A percentile compares a stretch with the other conserved stretches of the same genome.
Conservation (phyloP, 2,113 vertebrate genomes). For the Sinocyclocheilus grahami region DNA sequence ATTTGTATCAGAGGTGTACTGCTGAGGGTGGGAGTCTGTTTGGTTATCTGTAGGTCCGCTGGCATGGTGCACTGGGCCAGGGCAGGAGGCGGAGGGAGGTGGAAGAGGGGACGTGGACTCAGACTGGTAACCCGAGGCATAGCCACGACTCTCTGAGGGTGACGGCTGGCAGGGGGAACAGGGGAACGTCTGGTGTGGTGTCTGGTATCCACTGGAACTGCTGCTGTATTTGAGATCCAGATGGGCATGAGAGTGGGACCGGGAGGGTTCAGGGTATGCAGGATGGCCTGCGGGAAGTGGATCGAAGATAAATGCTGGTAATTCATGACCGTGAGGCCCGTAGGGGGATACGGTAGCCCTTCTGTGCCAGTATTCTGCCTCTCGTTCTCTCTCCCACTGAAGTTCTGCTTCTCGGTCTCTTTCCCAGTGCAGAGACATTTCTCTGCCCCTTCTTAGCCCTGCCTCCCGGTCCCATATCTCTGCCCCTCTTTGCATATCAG, state of each 20-base stretch:
- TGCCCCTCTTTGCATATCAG: slow-evolving; percentile 63
- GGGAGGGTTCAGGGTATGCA: slow-evolving; percentile 72
- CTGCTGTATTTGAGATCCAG: slow-evolving; percentile 83
- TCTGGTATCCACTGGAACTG: slow-evolving; percentile 78
- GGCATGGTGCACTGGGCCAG: slow-evolving; percentile 63
- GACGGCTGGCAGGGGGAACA: slow-evolving; percentile 78
- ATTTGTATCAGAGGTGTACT: slow-evolving; percentile 52
- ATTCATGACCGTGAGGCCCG: slow-evolving; percentile 71
- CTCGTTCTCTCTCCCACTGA: slow-evolving; percentile 77
- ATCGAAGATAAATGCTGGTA: slow-evolving; percentile 76
- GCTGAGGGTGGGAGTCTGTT: slow-evolving; percentile 45
- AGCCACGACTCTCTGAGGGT: slow-evolving; percentile 78
- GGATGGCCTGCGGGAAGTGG: slow-evolving; percentile 77
- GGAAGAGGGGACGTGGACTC: slow-evolving; percentile 79
- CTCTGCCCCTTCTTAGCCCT: slow-evolving; percentile 68
- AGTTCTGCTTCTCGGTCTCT: slow-evolving; percentile 75
- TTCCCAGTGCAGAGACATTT: slow-evolving; percentile 78
- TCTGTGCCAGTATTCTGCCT: slow-evolving; percentile 77
- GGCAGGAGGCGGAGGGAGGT: slow-evolving; percentile 59
- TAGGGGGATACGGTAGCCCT: slow-evolving; percentile 74
- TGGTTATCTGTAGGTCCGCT: slow-evolving; percentile 52
- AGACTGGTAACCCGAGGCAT: slow-evolving; percentile 78
- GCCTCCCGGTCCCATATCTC: slow-evolving; percentile 73
- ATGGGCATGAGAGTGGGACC: slow-evolving; percentile 73
- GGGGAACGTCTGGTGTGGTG: slow-evolving; percentile 72